Evolutionary conservation across 2,113 vertebrate species (phyloP).

Genomic region (Anseranas semipalmata): DNA sequence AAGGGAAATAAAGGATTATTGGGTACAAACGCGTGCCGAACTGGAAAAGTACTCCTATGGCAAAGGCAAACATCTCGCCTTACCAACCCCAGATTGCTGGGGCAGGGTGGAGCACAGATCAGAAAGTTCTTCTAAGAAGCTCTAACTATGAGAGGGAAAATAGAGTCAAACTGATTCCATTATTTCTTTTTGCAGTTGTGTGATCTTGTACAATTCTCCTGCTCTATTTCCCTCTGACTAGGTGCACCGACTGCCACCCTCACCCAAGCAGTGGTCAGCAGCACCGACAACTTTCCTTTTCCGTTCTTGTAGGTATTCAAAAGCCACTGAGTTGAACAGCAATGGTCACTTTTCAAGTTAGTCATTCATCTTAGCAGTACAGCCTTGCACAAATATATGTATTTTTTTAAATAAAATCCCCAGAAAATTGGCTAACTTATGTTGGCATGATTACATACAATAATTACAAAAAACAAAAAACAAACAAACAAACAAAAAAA

Average conservation of each 20-base stretch:
- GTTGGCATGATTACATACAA: not conserved
- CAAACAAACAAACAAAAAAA: too few species aligned
- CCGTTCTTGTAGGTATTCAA: not conserved
- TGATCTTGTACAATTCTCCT: not conserved
- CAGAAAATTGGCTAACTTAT: not conserved
- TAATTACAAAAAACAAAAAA: conserved; percentile 30
- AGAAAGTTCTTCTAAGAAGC: not conserved
- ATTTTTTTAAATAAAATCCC: not conserved
- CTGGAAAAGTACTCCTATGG: not conserved
- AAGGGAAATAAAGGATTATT: not conserved
- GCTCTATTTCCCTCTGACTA: not conserved
- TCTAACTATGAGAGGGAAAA: not conserved
- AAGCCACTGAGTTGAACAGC: not conserved
- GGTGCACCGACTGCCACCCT: not conserved
- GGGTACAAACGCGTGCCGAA: not conserved
- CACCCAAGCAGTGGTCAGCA: not conserved
- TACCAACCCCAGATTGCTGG: not conserved
- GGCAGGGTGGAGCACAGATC: not conserved
- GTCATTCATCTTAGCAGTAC: not conserved
- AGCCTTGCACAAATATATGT: not conserved
- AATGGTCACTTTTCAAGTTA: not conserved
- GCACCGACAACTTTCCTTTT: not conserved
- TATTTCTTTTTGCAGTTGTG: not conserved
- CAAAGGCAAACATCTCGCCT: not conserved
- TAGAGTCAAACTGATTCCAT: not conserved